Percentiles rank a stretch among this genome's conserved stretches.
phyloP scores from a whole-genome alignment of 2,797 vertebrate species.

The Vireo griseus region DNA sequence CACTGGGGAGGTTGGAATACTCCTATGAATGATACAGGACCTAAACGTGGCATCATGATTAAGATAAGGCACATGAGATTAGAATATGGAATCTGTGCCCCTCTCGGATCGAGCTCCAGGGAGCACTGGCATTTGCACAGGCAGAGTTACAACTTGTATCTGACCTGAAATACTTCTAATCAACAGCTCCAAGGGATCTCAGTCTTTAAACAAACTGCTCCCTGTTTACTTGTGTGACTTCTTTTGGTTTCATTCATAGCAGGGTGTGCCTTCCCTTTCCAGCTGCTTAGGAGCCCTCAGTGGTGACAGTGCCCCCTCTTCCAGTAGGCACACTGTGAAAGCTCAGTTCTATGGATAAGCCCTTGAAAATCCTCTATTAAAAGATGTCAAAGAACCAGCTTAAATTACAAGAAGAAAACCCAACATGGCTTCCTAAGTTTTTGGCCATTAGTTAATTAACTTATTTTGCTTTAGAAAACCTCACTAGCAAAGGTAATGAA shows the following conservation, averaged over 20 bases:
- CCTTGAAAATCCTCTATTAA: neutral
- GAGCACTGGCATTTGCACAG: neutral
- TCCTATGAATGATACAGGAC: neutral
- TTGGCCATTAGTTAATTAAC: neutral
- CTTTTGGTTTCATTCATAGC: neutral
- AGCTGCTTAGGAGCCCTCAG: neutral
- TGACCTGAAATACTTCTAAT: neutral
- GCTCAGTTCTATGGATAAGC: neutral
- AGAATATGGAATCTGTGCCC: neutral
- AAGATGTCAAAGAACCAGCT: neutral
- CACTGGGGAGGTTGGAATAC: neutral
- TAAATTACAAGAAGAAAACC: neutral
- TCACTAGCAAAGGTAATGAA: neutral
- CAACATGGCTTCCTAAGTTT: neutral
- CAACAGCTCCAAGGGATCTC: neutral
- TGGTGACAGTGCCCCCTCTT: neutral
- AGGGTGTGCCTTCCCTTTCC: neutral
- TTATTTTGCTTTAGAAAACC: neutral
- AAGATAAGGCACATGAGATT: neutral
- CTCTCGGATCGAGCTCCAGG: neutral
- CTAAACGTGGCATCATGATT: constrained; percentile 5
- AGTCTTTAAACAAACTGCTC: neutral
- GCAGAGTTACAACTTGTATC: neutral
- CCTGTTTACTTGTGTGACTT: neutral
- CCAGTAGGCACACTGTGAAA: neutral